Conservation (phyloP, 92 coral and sea anemone genomes). For the Pocillopora meandrina region DNA sequence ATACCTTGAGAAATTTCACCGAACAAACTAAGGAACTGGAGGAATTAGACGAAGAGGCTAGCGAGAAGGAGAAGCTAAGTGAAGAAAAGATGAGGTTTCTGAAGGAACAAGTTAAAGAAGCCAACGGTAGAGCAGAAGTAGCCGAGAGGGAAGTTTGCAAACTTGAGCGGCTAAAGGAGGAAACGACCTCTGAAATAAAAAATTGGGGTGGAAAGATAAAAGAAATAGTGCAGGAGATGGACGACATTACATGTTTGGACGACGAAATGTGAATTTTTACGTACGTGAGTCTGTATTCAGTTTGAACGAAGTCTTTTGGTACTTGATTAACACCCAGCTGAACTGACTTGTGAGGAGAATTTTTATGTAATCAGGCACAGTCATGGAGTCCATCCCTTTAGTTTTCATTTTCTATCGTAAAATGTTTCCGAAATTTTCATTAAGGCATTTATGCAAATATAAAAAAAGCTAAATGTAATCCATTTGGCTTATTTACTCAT, state of each 20-base stretch:
- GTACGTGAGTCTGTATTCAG: neutral
- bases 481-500: slow-evolving; percentile 12
- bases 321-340: slow-evolving; percentile 27
- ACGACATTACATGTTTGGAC: slow-evolving; percentile 19
- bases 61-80: slow-evolving; percentile 71
- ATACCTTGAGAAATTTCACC: slow-evolving; percentile 32
- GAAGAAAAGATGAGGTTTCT: slow-evolving; percentile 80
- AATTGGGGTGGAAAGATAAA: neutral
- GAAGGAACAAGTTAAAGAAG: slow-evolving; percentile 70
- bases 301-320: slow-evolving; percentile 14
- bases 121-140: slow-evolving; percentile 57
- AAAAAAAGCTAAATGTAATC: slow-evolving; percentile 23
- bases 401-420: neutral
- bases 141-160: slow-evolving; percentile 62
- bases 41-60: slow-evolving; percentile 73
- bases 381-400: neutral
- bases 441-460: slow-evolving; percentile 29
- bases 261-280: neutral
- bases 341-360: neutral
- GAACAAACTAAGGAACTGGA: slow-evolving; percentile 67
- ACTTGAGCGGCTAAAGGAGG: slow-evolving; percentile 59
- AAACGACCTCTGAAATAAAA: slow-evolving; percentile 45
- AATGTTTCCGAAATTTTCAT: slow-evolving; percentile 22
- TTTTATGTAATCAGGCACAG: neutral
- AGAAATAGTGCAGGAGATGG: slow-evolving; percentile 51